Evolutionary conservation across 2,888 invertebrate species (phyloP), one percentile per base, ranked within the genome.

Genomic region (Sthenelais limicola): DNA sequence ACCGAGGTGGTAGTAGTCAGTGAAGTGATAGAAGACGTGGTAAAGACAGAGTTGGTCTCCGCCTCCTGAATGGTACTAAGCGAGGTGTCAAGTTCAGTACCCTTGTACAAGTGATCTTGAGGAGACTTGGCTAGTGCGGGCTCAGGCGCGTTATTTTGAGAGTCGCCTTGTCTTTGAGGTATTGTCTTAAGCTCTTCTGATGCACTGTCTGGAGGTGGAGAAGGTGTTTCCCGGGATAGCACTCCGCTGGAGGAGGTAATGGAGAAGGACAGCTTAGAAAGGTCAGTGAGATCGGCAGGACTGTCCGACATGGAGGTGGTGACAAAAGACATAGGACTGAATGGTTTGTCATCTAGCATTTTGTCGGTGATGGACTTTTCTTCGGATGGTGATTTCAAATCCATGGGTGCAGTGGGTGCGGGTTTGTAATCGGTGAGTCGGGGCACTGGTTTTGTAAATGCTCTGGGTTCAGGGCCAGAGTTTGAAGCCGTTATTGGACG

Each of bases 61-160:
- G 66, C 56, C 49, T 66, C 75, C 30, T 77, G 73, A 28, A 84
- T 84, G 28, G 83, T 81, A 74, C 83, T 83, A 15, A 83, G 76
- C 7, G 83, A 83, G 3, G 80, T 79, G 49, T 84, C 82, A 28
- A 82, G 68, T 26, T 76, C 77, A 9, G 81, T 80, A 28, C 81
- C 81, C 1, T 74, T 74, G 58, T 72, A 74, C 5, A 66, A 21
- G 24, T 38, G 30, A 12, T 71, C 52, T 43, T 70, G 80, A 0
- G 52, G 30, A 18, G 69, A 73, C 24, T n/a, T 32, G 5, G 15
- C 15, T 18, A 2, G 4, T 3, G 3, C 28, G 4, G 24, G 67
- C 1, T 1, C 43, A 21, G 21, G 66, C 24, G 21, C 35, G 5
- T n/a, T n/a, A n/a, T n/a, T n/a, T n/a, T n/a, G n/a, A n/a, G 3